Evolutionary conservation across 1,140 invertebrate genomes (phyloP).

Genomic region (Bombus huntii): DNA sequence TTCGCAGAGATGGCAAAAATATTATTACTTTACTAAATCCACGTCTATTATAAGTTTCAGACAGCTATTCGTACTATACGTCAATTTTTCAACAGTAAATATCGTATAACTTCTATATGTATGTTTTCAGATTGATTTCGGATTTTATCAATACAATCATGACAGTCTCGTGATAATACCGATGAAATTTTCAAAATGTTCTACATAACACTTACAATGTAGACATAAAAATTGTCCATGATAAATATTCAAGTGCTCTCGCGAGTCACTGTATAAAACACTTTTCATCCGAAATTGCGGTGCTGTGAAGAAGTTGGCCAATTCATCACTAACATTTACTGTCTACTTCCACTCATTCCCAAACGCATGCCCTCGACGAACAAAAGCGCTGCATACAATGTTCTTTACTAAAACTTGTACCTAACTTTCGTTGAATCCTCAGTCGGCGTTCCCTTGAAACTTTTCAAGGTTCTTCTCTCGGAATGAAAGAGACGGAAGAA

Average conservation of each 20-base stretch:
- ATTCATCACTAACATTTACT: conserved; percentile 10
- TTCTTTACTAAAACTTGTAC: background rate
- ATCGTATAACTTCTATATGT: background rate
- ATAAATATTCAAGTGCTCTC: background rate
- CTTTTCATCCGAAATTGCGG: background rate
- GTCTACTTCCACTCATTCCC: background rate
- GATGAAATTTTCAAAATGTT: background rate
- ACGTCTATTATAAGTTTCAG: background rate
- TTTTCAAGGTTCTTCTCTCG: conserved; percentile 3
- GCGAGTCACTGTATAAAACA: background rate
- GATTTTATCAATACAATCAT: background rate
- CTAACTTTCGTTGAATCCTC: background rate
- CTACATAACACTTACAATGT: background rate
- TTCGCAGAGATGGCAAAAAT: too few species aligned
- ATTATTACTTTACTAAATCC: too few species aligned
- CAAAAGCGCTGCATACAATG: conserved; percentile 14
- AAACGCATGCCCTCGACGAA: background rate
- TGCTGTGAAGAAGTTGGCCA: background rate
- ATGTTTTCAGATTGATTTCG: background rate
- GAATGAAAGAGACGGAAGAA: background rate
- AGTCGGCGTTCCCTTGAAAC: background rate
- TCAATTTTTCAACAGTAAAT: background rate
- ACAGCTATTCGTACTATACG: background rate
- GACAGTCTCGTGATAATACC: too few species aligned
- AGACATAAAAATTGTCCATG: background rate